A percentile compares a stretch with the other conserved stretches of the same genome.
Evolutionary conservation across 2,113 vertebrate species (phyloP).

Genomic region (Hydrolagus affinis): DNA sequence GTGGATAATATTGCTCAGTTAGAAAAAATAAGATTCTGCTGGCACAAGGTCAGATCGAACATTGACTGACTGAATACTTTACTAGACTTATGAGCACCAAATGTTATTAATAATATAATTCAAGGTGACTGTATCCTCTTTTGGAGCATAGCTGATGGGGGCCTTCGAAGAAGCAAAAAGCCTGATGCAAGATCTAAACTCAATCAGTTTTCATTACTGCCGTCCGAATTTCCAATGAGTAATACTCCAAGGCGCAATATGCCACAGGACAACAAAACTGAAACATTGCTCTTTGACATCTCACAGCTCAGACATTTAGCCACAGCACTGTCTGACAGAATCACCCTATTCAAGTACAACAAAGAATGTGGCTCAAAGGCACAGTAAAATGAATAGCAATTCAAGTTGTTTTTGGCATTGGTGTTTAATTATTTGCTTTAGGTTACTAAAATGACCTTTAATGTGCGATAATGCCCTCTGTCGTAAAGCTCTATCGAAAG

Average conservation of each 20-base stretch:
- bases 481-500: not conserved
- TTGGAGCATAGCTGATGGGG: not conserved
- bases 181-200: not conserved
- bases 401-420: not conserved
- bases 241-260: not conserved
- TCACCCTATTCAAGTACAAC: not conserved
- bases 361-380: slow-evolving; percentile 7
- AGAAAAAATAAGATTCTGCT: not conserved
- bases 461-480: slow-evolving; percentile 17
- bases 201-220: too few relatives aligned
- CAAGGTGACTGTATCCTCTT: not conserved
- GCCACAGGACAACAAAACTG: too few relatives aligned
- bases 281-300: not conserved
- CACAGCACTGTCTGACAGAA: not conserved
- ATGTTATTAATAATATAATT: too few relatives aligned
- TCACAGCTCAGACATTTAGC: not conserved
- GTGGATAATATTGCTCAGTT: not conserved
- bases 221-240: not conserved
- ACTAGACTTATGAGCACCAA: not conserved
- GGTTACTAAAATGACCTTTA: slow-evolving; percentile 27
- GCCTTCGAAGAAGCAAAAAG: not conserved
- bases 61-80: not conserved
- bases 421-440: slow-evolving; percentile 31
- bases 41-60: not conserved
- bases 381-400: slow-evolving; percentile 15